Conservation (phyloP, 2,888 invertebrate species). For the Loripinus fragilis region DNA sequence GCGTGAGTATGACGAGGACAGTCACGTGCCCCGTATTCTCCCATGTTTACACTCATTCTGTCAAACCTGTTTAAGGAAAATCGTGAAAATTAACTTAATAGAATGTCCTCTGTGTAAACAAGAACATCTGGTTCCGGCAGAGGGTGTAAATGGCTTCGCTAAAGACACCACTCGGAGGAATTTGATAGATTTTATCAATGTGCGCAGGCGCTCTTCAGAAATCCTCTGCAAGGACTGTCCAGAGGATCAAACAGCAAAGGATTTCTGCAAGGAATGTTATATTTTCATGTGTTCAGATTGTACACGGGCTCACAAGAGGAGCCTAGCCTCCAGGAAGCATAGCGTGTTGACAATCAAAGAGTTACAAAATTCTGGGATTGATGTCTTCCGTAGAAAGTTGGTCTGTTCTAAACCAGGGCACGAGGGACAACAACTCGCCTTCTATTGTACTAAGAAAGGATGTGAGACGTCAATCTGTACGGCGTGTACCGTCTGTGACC, state of each 20-base stretch:
- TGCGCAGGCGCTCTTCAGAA: conserved; percentile 60
- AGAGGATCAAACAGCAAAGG: conserved; percentile 60
- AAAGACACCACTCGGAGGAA: conserved; percentile 65
- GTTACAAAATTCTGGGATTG: conserved; percentile 59
- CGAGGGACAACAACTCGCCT: conserved; percentile 61
- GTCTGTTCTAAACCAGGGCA: conserved; percentile 61
- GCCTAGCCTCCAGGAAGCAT: conserved; percentile 62
- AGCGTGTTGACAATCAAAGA: conserved; percentile 55
- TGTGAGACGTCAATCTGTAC: conserved; percentile 65
- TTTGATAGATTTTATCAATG: conserved; percentile 63
- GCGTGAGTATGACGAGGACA: conserved; percentile 60
- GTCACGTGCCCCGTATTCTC: conserved; percentile 58
- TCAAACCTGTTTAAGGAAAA: conserved; percentile 58
- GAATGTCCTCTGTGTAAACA: conserved; percentile 64
- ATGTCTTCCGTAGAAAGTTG: conserved; percentile 60
- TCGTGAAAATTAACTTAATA: conserved; percentile 37
- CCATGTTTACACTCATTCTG: conserved; percentile 68
- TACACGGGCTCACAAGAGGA: conserved; percentile 60
- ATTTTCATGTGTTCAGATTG: conserved; percentile 67
- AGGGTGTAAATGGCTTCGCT: conserved; percentile 55
- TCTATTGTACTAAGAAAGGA: conserved; percentile 63
- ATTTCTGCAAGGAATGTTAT: conserved; percentile 67
- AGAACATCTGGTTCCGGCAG: conserved; percentile 51
- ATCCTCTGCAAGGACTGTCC: conserved; percentile 68
- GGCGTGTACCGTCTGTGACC: conserved; percentile 64